Conservation (phyloP, 2,113 vertebrate genomes). For the Periophthalmus modestus region DNA sequence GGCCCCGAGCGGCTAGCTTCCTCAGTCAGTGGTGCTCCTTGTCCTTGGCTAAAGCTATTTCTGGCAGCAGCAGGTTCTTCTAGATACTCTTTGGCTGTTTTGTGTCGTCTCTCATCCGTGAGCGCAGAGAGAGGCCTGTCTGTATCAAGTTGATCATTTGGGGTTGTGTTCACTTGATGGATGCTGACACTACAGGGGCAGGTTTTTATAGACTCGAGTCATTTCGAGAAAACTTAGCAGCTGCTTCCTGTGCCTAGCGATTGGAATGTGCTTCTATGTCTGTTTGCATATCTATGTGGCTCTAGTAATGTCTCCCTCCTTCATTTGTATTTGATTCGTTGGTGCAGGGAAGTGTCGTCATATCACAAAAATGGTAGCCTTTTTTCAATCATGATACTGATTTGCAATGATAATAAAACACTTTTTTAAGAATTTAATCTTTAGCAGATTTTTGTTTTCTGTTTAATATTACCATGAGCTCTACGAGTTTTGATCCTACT, state of each 20-base stretch:
- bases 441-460: too few relatives aligned
- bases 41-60: slow-evolving; percentile 59
- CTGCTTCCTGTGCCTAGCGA: slow-evolving; percentile 5
- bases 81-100: slow-evolving; percentile 29
- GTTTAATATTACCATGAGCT: too few relatives aligned
- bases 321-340: slow-evolving; percentile 46
- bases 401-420: too few relatives aligned
- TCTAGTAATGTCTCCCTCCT: slow-evolving; percentile 40
- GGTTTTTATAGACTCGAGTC: slow-evolving; percentile 10
- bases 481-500: too few relatives aligned
- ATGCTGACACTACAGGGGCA: slow-evolving; percentile 24
- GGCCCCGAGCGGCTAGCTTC: slow-evolving; percentile 30
- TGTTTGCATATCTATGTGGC: neutral
- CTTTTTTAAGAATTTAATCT: too few relatives aligned
- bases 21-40: slow-evolving; percentile 29
- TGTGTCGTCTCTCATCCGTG: slow-evolving; percentile 37
- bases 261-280: slow-evolving; percentile 9
- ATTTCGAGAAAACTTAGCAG: slow-evolving; percentile 28
- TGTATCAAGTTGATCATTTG: slow-evolving; percentile 37
- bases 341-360: slow-evolving; percentile 22
- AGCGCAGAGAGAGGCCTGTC: slow-evolving; percentile 30
- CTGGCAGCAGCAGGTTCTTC: slow-evolving; percentile 35
- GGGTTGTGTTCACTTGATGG: slow-evolving; percentile 29
- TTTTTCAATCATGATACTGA: too few relatives aligned
- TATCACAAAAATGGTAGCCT: too few relatives aligned